Evolutionary conservation across 2,888 invertebrate genomes (phyloP), one percentile per base, ranked within the genome.

Genomic region (Leptothorax acervorum): DNA sequence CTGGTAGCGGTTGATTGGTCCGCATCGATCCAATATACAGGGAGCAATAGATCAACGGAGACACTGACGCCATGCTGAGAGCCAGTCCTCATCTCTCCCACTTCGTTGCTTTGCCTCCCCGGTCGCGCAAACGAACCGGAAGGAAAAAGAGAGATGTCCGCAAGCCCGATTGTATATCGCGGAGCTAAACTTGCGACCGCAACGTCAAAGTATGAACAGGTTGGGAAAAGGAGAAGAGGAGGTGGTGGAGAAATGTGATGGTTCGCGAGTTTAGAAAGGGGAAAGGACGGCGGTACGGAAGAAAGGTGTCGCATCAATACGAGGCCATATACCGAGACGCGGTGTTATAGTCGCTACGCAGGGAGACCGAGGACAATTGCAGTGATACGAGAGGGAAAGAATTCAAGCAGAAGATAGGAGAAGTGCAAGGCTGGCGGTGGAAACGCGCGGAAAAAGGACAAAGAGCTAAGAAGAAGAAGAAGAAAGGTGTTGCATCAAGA

Each of bases 41-140:
- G 84, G 87, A 89, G 89, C 91, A 86, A 92, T 91, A 92, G 90
- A 92, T 92, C 92, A 92, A 82, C 82, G 85, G 79, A 82, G 89
- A 90, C 88, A 89, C 85, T 87, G 88, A 90, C 90, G 90, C 90
- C 90, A 91, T 90, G 85, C 87, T 86, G 85, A 85, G 42, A 48
- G 63, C 68, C 63, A 62, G 63, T 73, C 62, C 81, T 75, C 84
- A 57, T 35, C 48, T 78, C 60, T 76, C 70, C 60, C 39, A 63
- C 70, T 73, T 66, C 48, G 57, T 42, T 70, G 42, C 65, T 55
- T 51, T 53, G 39, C 39, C 65, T 57, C 35, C 18, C 12, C 53
- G 31, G 42, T 65, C 23, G 28, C 39, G 71, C 45, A 76, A 45
- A 45, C 82, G 48, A 66, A 42, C 63, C 48, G 28, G 35, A 51